Evolutionary conservation across 2,797 vertebrate genomes (phyloP).

Genomic region (Hemitrygon akajei): DNA sequence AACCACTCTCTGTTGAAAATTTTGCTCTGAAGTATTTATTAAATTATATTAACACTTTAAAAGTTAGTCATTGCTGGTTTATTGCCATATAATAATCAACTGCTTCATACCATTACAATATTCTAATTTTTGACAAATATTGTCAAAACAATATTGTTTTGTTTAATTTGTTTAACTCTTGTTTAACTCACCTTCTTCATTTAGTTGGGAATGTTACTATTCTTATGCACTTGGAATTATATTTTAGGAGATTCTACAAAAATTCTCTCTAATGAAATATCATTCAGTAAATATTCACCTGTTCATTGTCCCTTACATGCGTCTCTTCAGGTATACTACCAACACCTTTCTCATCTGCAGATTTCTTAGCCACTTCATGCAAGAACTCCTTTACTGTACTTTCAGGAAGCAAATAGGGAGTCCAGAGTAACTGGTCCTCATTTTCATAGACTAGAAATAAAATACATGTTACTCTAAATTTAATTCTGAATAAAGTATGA

Average conservation of each 20-base stretch:
- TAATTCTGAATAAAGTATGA: not conserved
- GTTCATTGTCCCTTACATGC: conserved; percentile 80
- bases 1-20: no score
- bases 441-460: conserved; percentile 71
- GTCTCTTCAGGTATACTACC: conserved; percentile 64
- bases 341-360: conserved; percentile 62
- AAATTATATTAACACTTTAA: no score
- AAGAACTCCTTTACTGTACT: conserved; percentile 83
- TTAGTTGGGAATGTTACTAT: not conserved
- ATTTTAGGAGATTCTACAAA: not conserved
- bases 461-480: not conserved
- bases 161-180: no score
- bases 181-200: not conserved
- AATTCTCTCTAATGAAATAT: not conserved
- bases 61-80: no score
- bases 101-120: not conserved
- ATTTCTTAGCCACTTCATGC: conserved; percentile 69
- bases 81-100: not conserved
- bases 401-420: conserved; percentile 74
- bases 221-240: not conserved
- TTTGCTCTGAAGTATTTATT: no score
- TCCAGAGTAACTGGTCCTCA: conserved; percentile 89
- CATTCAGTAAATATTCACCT: conserved; percentile 58
- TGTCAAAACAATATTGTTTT: no score
- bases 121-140: not conserved